phyloP scores from a whole-genome alignment of 2,888 invertebrate species.

The Ichneumoninae sp. region DNA sequence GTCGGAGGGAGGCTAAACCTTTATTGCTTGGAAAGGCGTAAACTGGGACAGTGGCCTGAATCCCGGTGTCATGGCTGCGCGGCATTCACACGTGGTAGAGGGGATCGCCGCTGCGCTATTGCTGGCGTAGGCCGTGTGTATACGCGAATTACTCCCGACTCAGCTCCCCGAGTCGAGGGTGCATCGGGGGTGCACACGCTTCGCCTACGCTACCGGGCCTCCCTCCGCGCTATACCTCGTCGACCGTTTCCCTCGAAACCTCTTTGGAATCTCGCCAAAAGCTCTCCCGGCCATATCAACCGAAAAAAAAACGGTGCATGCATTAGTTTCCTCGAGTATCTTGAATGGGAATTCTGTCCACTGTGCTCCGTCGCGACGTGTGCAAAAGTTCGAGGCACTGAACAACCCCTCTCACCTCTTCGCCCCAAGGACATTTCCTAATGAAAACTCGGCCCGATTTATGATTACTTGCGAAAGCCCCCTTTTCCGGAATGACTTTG shows the following conservation, averaged over 20 bases:
- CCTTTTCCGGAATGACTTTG: background rate
- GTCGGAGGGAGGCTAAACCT: conserved; percentile 70
- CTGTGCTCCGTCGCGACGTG: conserved; percentile 16
- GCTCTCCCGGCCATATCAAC: conserved; percentile 58
- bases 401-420: background rate
- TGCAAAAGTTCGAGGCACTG: conserved; percentile 24
- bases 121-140: conserved; percentile 69
- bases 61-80: conserved; percentile 81
- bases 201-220: conserved; percentile 56
- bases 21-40: conserved; percentile 79
- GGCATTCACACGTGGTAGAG: conserved; percentile 70
- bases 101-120: conserved; percentile 68
- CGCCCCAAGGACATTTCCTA: background rate
- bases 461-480: background rate
- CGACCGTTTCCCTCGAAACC: conserved; percentile 62
- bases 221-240: conserved; percentile 31
- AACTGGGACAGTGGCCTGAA: conserved; percentile 82
- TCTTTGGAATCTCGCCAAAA: conserved; percentile 75
- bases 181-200: conserved; percentile 29
- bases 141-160: conserved; percentile 37
- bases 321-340: conserved; percentile 1
- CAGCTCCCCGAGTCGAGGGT: conserved; percentile 40
- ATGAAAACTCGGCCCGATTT: background rate
- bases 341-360: conserved; percentile 34
- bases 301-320: conserved; percentile 25